These are phyloP conservation scores for Beris chalybata DNA, from an alignment of 2,888 invertebrate genomes.

Conservation along the genomic window DNA sequence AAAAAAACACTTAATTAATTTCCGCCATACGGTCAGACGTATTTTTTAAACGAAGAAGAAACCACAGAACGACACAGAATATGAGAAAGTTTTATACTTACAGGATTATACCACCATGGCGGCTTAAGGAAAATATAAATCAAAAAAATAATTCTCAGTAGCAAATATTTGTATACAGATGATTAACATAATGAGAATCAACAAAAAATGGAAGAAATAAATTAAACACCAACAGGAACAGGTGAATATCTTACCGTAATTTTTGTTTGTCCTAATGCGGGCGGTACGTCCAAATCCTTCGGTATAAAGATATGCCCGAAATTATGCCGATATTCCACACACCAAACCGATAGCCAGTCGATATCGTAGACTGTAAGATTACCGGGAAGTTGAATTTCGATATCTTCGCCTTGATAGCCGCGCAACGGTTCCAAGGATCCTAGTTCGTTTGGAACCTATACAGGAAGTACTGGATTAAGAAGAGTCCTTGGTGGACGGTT, in stretches of 20 bases:
- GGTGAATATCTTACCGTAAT: constrained; percentile 71
- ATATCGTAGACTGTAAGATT: constrained; percentile 86
- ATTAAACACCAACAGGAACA: background rate
- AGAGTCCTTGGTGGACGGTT: background rate
- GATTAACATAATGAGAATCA: constrained; percentile 2
- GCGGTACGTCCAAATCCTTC: constrained; percentile 85
- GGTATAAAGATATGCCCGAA: constrained; percentile 89
- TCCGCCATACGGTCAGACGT: too few species aligned
- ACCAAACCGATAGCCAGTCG: constrained; percentile 91
- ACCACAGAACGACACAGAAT: constrained; percentile 4
- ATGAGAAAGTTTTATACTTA: constrained; percentile 63
- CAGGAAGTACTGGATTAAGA: background rate
- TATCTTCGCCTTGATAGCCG: constrained; percentile 88
- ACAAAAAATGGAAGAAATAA: background rate
- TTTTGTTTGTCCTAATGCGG: constrained; percentile 86
- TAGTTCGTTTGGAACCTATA: constrained; percentile 82
- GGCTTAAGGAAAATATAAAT: constrained; percentile 63
- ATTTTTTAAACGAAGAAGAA: background rate
- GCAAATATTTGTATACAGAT: constrained; percentile 1
- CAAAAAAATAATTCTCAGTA: constrained; percentile 40
- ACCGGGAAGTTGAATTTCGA: constrained; percentile 85
- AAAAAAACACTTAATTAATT: too few species aligned
- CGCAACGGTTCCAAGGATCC: constrained; percentile 78
- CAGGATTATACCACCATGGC: constrained; percentile 91
- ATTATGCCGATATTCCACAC: constrained; percentile 85